Percentiles rank a stretch among this genome's conserved stretches.
phyloP scores from a whole-genome alignment of 2,888 invertebrate species.

The Clusia tigrina region DNA sequence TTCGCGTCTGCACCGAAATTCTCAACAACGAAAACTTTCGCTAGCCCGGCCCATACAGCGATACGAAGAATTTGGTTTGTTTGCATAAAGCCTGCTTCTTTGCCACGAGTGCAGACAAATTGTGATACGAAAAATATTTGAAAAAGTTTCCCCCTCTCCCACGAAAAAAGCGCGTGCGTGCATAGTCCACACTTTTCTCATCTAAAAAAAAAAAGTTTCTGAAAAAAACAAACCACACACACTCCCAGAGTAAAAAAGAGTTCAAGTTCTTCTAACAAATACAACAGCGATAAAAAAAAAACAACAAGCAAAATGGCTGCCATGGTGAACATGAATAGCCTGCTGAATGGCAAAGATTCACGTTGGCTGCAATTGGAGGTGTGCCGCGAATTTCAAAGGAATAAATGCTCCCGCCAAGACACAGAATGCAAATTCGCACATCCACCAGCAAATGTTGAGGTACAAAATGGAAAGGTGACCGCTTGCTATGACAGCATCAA shows the following conservation, averaged over 20 bases:
- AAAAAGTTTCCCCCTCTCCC: no score
- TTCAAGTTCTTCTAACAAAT: no score
- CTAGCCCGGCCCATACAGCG: neutral
- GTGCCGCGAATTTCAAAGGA: slow-evolving; percentile 98
- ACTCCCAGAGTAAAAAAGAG: neutral
- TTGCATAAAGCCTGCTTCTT: no score
- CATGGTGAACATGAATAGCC: slow-evolving; percentile 96
- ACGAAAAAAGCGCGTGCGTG: no score
- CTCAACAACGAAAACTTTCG: neutral
- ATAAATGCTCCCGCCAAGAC: slow-evolving; percentile 99
- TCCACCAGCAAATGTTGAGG: slow-evolving; percentile 99
- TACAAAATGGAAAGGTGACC: slow-evolving; percentile 99
- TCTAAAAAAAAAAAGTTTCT: neutral
- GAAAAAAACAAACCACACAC: neutral
- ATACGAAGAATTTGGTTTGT: no score
- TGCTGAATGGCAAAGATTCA: slow-evolving; percentile 98
- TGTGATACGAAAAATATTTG: neutral
- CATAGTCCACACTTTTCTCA: neutral
- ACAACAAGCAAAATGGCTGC: slow-evolving; percentile 70
- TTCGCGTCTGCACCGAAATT: no score
- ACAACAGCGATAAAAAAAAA: no score
- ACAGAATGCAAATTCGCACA: slow-evolving; percentile 99
- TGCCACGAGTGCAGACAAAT: no score
- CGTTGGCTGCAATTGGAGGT: slow-evolving; percentile 99
- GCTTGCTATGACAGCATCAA: slow-evolving; percentile 99